Conservation (phyloP, 2,888 invertebrate genomes). For the Mythimna vitellina region DNA sequence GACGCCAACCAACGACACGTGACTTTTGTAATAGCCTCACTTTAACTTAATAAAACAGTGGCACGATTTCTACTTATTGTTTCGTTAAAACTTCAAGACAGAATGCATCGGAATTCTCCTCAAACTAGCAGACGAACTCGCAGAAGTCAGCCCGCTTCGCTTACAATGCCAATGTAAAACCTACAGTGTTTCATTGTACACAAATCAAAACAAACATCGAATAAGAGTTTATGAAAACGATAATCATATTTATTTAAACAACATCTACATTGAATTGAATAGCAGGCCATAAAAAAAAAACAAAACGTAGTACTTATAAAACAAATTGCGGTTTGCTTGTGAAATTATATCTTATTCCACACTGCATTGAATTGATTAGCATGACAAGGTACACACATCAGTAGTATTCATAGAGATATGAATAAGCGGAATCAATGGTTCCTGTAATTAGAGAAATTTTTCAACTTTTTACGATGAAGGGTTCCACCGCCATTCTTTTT, state of each 20-base stretch:
- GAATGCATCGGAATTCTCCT: neutral
- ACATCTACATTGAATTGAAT: constrained; percentile 56
- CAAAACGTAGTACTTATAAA: constrained; percentile 56
- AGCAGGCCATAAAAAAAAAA: constrained; percentile 47
- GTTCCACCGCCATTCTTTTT: constrained; percentile 54
- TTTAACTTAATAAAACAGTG: constrained; percentile 20
- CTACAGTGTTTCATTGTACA: neutral
- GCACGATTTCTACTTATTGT: constrained; percentile 32
- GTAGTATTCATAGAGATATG: constrained; percentile 30
- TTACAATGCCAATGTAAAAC: neutral
- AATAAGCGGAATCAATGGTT: constrained; percentile 44
- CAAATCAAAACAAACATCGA: constrained; percentile 40
- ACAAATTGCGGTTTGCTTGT: constrained; percentile 49
- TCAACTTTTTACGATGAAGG: constrained; percentile 67
- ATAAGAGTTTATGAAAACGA: constrained; percentile 57
- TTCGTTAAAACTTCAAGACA: constrained; percentile 11
- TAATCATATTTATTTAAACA: constrained; percentile 61
- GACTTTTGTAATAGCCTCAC: constrained; percentile 33
- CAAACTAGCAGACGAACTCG: neutral
- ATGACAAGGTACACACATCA: constrained; percentile 44
- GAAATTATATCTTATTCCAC: constrained; percentile 40
- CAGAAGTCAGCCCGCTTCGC: neutral
- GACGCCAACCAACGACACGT: constrained; percentile 45
- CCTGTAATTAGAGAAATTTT: constrained; percentile 65
- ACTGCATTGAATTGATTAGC: constrained; percentile 60